phyloP scores from a whole-genome alignment of 2,888 invertebrate genomes.

The Gymnocheta viridis region DNA sequence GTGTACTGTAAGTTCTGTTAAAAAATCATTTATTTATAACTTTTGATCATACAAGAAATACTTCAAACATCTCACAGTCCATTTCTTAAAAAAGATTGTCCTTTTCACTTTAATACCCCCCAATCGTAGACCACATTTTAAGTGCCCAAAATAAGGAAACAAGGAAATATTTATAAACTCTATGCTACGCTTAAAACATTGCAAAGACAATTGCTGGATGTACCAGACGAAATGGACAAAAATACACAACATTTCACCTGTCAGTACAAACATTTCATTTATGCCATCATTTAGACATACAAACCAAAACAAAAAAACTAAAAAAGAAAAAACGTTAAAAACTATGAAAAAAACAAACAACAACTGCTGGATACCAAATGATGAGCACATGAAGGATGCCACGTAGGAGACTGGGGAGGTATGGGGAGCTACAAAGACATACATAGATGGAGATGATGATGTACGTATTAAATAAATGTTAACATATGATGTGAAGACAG shows the following conservation, averaged over 20 bases:
- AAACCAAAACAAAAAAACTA: conserved; percentile 36
- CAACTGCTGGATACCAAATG: conserved; percentile 4
- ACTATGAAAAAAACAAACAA: conserved; percentile 20
- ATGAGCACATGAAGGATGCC: conserved; percentile 6
- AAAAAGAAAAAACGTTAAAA: background rate
- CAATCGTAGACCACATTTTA: background rate
- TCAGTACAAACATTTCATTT: conserved; percentile 69
- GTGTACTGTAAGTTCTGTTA: no score
- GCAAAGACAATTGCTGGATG: conserved; percentile 23
- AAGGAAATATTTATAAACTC: background rate
- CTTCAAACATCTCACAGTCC: no score
- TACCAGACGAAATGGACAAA: conserved; percentile 46
- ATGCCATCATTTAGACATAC: conserved; percentile 68
- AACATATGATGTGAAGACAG: conserved; percentile 69
- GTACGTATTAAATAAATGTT: conserved; percentile 58
- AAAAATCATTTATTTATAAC: no score
- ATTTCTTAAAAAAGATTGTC: background rate
- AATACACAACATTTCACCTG: conserved; percentile 67
- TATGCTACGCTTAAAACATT: background rate
- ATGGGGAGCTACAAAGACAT: background rate
- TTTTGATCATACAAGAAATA: no score
- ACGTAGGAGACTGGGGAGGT: background rate
- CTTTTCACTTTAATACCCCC: background rate
- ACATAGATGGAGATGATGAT: conserved; percentile 46
- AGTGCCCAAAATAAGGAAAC: background rate